Evolutionary conservation across 2,797 vertebrate genomes (phyloP), one percentile per base, ranked within the genome.

Genomic region (Coilia nasus): DNA sequence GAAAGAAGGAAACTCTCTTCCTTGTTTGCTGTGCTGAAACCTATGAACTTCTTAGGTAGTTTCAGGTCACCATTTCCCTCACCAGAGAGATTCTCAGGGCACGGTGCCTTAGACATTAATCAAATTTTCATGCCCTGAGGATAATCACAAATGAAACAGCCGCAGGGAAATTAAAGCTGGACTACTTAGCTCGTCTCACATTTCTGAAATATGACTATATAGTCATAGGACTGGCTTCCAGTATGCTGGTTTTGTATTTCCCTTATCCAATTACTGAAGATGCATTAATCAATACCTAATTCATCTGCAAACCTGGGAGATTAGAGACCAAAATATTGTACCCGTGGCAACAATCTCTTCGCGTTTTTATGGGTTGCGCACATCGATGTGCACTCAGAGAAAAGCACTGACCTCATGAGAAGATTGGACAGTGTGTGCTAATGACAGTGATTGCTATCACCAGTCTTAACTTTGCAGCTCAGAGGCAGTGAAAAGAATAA

Each of bases 71-170:
- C 19, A 41, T 44, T 78, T 35, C 35, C 21, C 71, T 78, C 17
- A 81, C 62, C 82, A 82, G 85, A 81, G 6, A 59, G 47, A 50
- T 44, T 35, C 47, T 46, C 83, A 28, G 23, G 62, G 28, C 75
- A 75, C 62, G 41, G 62, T 19, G 62, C 50, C 82, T 78, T 21
- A 78, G 71, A 78, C 71, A 21, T 78, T 78, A 78, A 78, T 78
- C 71, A 78, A 78, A 78, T 78, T 15, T 78, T 78, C 71, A 78
- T 78, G 35, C 71, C 71, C 35, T 44, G 19, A 44, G 71, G 71
- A 44, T 78, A 78, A 78, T 78, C 71, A 78, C 71, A 44, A 78
- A 78, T 78, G 71, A 82, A 75, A 82, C 60, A 57, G 81, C 85
- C 82, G 71, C 21, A 57, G 83, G 21, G 80, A 84, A 44, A 83